Conservation (phyloP, 2,113 vertebrate genomes). For the Naja naja region DNA sequence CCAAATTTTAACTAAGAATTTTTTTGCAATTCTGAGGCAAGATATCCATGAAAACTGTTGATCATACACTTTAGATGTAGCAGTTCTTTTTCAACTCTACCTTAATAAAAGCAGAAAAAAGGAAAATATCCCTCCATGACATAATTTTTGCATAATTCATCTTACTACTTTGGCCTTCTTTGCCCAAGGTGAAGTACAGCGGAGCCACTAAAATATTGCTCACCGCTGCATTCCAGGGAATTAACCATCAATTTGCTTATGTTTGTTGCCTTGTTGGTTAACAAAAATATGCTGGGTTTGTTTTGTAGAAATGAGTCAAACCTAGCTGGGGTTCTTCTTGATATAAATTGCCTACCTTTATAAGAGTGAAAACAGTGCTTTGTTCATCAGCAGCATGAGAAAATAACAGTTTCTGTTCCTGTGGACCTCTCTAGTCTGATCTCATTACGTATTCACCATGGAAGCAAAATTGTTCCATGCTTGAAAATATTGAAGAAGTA, state of each 20-base stretch:
- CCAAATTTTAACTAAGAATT: neutral
- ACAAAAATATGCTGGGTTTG: neutral
- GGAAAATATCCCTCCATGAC: neutral
- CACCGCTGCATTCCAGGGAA: neutral
- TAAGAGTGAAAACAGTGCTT: neutral
- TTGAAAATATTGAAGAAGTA: slow-evolving; percentile 16
- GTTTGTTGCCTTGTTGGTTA: neutral
- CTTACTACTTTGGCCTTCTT: neutral
- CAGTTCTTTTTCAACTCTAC: neutral
- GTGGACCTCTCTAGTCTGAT: neutral
- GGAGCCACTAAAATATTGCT: neutral
- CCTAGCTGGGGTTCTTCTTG: neutral
- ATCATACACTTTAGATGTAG: neutral
- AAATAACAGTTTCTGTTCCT: neutral
- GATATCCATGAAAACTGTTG: neutral
- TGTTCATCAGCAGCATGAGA: neutral
- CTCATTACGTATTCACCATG: neutral
- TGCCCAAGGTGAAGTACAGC: neutral
- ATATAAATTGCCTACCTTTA: neutral
- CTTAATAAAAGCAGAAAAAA: neutral
- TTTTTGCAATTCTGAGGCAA: neutral
- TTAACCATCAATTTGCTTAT: neutral
- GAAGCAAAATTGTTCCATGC: slow-evolving; percentile 32
- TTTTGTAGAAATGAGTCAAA: neutral
- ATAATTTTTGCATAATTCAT: neutral